Evolutionary conservation across 2,113 vertebrate species (phyloP), one percentile per base, ranked within the genome.

Genomic region (Poeciliopsis retropinna): DNA sequence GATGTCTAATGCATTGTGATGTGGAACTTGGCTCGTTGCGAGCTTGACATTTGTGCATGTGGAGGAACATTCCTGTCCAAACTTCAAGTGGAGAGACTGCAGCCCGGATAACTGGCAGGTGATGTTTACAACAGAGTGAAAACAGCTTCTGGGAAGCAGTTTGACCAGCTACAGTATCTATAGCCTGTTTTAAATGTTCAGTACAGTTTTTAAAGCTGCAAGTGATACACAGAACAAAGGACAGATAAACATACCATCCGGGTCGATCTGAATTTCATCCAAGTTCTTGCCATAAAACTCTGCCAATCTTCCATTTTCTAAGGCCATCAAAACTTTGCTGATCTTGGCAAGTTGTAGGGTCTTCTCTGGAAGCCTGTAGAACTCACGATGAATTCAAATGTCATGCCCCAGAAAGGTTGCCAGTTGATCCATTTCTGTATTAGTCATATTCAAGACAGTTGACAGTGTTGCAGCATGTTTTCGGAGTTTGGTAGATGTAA

Each of bases 381-480:
- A 82, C n/a, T 66, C 54, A 12, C 61, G 6, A 30, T 80, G 75
- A 34, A 82, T 60, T 39, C 41, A 64, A 6, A 76, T 85, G 31
- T 88, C 72, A 47, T 76, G 83, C 0, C 80, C 71, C 27, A 88
- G 78, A 73, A 81, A 81, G 31, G 73, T 75, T 2, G 75, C 80
- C 13, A 83, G 31, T 27, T 86, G 81, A 57, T 84, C 80, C 66
- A 86, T 79, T 25, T 79, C 73, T 30, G 62, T 78, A 37, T 83
- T 34, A 12, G 41, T 80, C 73, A 85, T 74, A 19, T 79, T 85
- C 22, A 82, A 57, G 12, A 85, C 76, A 4, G 63, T 72, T 72
- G 70, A 77, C 4, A 87, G 66, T 13, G 79, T 73, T 30, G 76
- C 76, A 3, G 67, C 79, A 76, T 84, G 85, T 12, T 84, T 87